Evolutionary conservation across 2,113 vertebrate genomes (phyloP).

Genomic region (Calypte anna): DNA sequence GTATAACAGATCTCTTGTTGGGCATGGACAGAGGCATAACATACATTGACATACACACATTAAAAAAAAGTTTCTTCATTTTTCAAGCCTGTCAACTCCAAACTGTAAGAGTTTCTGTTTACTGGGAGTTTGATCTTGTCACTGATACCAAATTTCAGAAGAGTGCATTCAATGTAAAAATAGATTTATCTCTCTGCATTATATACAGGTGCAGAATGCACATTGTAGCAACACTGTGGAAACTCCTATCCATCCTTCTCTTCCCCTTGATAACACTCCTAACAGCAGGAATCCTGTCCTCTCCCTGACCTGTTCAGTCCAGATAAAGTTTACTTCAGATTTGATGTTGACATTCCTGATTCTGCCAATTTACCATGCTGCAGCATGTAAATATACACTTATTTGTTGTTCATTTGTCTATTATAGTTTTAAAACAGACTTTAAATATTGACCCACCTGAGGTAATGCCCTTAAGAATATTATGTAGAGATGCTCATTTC

Average conservation of each 20-base stretch:
- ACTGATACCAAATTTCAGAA: background rate
- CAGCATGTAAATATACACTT: background rate
- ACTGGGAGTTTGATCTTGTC: background rate
- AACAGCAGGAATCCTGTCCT: background rate
- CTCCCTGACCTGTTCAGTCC: background rate
- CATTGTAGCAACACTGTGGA: background rate
- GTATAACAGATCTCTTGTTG: background rate
- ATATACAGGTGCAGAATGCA: background rate
- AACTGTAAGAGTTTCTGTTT: background rate
- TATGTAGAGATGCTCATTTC: background rate
- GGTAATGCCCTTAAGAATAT: background rate
- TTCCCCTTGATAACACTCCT: background rate
- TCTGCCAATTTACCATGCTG: background rate
- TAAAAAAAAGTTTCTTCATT: background rate
- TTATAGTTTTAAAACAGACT: background rate
- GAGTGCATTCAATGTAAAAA: background rate
- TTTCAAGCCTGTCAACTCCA: background rate
- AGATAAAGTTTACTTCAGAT: background rate
- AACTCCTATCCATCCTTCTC: background rate
- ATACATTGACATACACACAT: background rate
- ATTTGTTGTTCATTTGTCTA: background rate
- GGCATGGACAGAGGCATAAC: background rate
- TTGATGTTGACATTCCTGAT: background rate
- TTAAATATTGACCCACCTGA: background rate
- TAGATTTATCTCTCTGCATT: background rate